Conservation (phyloP, 2,797 vertebrate genomes). For the Crypturellus tataupa region DNA sequence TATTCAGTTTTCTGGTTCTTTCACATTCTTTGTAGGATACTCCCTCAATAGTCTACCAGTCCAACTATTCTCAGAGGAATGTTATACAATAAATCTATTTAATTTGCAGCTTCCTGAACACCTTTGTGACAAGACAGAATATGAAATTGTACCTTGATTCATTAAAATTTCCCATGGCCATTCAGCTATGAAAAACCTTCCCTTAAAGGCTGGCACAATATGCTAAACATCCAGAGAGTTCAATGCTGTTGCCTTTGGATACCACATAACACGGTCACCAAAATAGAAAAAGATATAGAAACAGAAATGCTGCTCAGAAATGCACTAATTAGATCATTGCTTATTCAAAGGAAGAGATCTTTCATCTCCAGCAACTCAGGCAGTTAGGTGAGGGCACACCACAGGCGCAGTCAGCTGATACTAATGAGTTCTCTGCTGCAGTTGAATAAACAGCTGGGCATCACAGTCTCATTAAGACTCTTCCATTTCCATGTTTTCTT, state of each 20-base stretch:
- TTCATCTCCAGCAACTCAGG: constrained; percentile 66
- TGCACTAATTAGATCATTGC: constrained; percentile 64
- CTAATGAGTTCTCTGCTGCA: constrained; percentile 66
- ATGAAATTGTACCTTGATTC: constrained; percentile 19
- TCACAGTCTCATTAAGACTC: constrained; percentile 62
- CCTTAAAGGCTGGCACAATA: constrained; percentile 23
- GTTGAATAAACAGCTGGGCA: constrained; percentile 60
- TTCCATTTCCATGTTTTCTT: constrained; percentile 54
- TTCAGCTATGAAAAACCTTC: not conserved
- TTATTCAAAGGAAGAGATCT: constrained; percentile 64
- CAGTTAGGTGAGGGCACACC: constrained; percentile 62
- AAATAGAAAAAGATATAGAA: constrained; percentile 50
- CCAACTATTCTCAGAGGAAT: not conserved
- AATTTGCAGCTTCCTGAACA: constrained; percentile 2
- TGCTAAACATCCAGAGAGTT: constrained; percentile 1
- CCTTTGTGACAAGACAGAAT: constrained; percentile 1
- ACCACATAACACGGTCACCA: constrained; percentile 33
- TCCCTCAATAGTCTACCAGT: not conserved
- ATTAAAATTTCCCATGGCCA: constrained; percentile 38
- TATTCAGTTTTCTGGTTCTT: not conserved
- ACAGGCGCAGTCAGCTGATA: constrained; percentile 39
- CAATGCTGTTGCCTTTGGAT: constrained; percentile 62
- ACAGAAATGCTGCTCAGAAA: constrained; percentile 47
- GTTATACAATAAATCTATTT: not conserved
- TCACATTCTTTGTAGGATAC: not conserved